Evolutionary conservation across 2,888 invertebrate species (phyloP), one percentile per base, ranked within the genome.

Genomic region (Tortricodes alternella): DNA sequence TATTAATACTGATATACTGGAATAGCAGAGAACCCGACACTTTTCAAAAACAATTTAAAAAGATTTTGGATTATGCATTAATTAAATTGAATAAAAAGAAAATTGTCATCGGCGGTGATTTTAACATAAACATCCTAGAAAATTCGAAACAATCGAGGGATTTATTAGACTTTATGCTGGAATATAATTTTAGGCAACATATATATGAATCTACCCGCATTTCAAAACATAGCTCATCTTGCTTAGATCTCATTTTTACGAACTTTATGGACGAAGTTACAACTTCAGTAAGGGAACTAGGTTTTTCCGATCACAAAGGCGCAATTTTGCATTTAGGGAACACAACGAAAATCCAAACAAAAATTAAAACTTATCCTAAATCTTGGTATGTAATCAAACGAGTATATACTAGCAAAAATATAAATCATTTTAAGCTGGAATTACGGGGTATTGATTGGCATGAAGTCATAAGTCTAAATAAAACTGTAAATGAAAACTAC

Each of bases 121-220:
- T n/a, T n/a, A n/a, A n/a, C n/a, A 35, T 9, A 16, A 35, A 39
- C n/a, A 13, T 29, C 2, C 16, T 44, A n/a, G 29, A 7, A 18
- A 44, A 44, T 15, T 29, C 43, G 7, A 29, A 29, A 29, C 29
- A 18, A 29, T 15, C 43, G 0, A 18, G 2, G 3, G 2, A 44
- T 8, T 16, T 44, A 0, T 11, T 44, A 2, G 18, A 44, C 5
- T 9, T 44, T 1, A 44, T 44, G 43, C 15, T 29, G 1, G 18
- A 44, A 44, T 44, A 44, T 8, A 44, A 44, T 6, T 44, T 44
- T 6, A 27, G n/a, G n/a, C 43, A 44, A 18, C 24, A 29, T 15
- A 13, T 43, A 8, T 8, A 1, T 9, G 43, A 27, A 9, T 15
- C 43, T 23, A 43, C 43, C 2, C 13, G 43, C 1, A 7, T 15